These are phyloP conservation scores for Pomatostomus ruficeps DNA, from an alignment of 2,113 vertebrate genomes.

Conservation along the genomic window DNA sequence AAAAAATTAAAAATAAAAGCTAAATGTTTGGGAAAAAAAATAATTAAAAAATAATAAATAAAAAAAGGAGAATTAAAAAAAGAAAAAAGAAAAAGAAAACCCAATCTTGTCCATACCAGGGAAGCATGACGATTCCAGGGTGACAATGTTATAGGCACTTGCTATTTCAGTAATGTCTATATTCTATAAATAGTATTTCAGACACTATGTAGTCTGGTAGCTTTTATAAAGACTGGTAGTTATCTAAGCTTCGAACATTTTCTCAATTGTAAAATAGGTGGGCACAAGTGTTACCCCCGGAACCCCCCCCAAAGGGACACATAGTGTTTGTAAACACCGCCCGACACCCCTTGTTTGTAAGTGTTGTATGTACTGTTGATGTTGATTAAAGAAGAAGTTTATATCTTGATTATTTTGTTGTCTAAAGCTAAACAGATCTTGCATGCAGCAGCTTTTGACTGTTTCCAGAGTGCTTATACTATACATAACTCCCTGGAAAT, in stretches of 20 bases:
- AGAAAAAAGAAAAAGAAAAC: constrained; percentile 8
- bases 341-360: constrained; percentile 99
- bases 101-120: constrained; percentile 69
- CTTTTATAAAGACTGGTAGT: constrained; percentile 99
- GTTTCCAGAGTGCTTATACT: constrained; percentile 84
- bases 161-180: constrained; percentile 98
- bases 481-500: constrained; percentile 83
- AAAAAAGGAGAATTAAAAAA: background rate
- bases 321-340: constrained; percentile 96
- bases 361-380: constrained; percentile 99
- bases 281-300: constrained; percentile 80
- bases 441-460: constrained; percentile 91
- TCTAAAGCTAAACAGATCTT: constrained; percentile 89
- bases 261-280: constrained; percentile 88
- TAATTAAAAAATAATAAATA: too few species aligned
- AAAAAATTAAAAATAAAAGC: background rate
- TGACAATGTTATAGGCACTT: constrained; percentile 92
- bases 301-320: constrained; percentile 81
- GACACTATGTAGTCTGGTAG: constrained; percentile 99
- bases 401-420: constrained; percentile 98
- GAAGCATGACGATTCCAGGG: constrained; percentile 86
- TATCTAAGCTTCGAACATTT: constrained; percentile 85
- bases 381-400: constrained; percentile 98
- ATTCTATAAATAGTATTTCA: constrained; percentile 97
- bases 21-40: constrained; percentile 59